phyloP scores from a whole-genome alignment of 1,140 invertebrate species.

The Orius insidiosus region DNA sequence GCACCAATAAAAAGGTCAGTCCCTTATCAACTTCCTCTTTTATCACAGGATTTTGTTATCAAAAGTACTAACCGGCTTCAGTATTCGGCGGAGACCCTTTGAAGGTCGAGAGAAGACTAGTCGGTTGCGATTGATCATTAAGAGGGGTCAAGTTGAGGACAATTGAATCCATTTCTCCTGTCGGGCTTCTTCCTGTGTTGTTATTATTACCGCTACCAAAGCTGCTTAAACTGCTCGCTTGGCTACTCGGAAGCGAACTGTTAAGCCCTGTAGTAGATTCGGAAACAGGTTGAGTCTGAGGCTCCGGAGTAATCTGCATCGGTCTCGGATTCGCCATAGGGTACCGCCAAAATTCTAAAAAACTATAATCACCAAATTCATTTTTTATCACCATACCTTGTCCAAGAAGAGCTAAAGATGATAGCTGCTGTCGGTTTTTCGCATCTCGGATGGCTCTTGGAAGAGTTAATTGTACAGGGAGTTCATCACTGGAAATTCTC shows the following conservation, averaged over 20 bases:
- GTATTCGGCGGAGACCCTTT: constrained; percentile 25
- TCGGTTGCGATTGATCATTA: constrained; percentile 18
- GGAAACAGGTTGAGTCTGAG: constrained; percentile 4
- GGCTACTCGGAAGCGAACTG: constrained; percentile 23
- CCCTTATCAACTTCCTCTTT: not conserved
- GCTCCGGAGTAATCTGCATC: constrained; percentile 19
- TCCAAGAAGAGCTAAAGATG: constrained; percentile 73
- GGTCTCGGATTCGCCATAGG: constrained; percentile 53
- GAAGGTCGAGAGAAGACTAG: constrained; percentile 35
- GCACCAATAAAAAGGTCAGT: constrained; percentile 7
- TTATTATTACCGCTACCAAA: constrained; percentile 38
- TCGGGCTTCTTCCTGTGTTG: constrained; percentile 23
- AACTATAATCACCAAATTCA: constrained; percentile 4
- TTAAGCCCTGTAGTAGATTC: constrained; percentile 23
- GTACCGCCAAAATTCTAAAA: constrained; percentile 72
- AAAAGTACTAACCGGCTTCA: not conserved
- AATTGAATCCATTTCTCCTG: constrained; percentile 41
- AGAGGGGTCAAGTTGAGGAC: constrained; percentile 59
- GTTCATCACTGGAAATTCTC: constrained; percentile 86
- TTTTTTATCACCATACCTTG: constrained; percentile 46
- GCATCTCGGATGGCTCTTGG: constrained; percentile 68
- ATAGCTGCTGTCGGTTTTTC: constrained; percentile 72
- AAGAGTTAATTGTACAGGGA: constrained; percentile 75
- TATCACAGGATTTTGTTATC: not conserved
- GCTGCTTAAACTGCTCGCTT: constrained; percentile 35